Evolutionary conservation across 2,888 invertebrate genomes (phyloP).

Genomic region (Nasonia oneida): DNA sequence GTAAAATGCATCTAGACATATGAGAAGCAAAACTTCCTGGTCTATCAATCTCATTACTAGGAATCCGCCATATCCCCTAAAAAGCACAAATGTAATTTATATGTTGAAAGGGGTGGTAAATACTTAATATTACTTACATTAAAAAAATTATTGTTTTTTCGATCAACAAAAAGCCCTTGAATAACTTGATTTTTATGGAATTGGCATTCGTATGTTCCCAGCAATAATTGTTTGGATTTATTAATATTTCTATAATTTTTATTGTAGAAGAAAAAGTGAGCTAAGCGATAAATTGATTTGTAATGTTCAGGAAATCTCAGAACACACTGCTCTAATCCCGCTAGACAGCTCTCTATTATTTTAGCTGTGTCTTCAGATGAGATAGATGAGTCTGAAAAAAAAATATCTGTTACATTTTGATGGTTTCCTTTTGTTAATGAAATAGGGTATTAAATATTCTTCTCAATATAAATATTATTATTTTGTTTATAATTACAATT

Average conservation of each 20-base stretch:
- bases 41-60: constrained; percentile 93
- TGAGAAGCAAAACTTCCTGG: constrained; percentile 95
- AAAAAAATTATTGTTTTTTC: constrained; percentile 93
- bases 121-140: constrained; percentile 82
- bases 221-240: constrained; percentile 86
- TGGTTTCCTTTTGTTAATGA: too few relatives aligned
- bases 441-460: too few relatives aligned
- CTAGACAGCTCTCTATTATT: constrained; percentile 85
- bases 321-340: constrained; percentile 91
- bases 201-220: constrained; percentile 85
- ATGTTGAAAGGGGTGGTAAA: too few relatives aligned
- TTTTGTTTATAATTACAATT: too few relatives aligned
- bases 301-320: constrained; percentile 94
- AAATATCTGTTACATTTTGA: too few relatives aligned
- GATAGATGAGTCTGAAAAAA: constrained; percentile 46
- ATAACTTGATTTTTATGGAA: constrained; percentile 83
- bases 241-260: constrained; percentile 85
- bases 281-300: constrained; percentile 93
- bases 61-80: constrained; percentile 95
- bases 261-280: constrained; percentile 90
- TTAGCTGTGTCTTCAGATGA: constrained; percentile 79
- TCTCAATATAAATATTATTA: too few relatives aligned
- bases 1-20: constrained; percentile 90
- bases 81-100: constrained; percentile 26
- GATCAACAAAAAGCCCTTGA: constrained; percentile 91